Percentiles rank a stretch among this genome's conserved stretches.
Conservation (phyloP, 64 coral and sea anemone genomes). For the Pocillopora damicornis region DNA sequence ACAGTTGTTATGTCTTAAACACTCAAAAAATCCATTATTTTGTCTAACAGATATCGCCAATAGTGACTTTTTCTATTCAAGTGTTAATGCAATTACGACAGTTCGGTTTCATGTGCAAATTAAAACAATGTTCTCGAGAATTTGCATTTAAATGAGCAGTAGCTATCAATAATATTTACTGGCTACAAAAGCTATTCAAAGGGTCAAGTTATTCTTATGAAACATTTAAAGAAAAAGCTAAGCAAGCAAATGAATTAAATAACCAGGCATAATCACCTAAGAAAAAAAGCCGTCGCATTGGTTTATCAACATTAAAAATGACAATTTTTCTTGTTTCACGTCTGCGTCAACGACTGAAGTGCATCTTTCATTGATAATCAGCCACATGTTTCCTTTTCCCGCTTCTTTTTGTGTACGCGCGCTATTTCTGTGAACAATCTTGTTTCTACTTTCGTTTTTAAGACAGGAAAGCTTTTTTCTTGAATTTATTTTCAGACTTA, state of each 20-base stretch:
- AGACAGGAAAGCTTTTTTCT: neutral
- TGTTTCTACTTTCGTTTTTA: too few relatives aligned
- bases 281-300: neutral
- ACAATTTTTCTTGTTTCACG: neutral
- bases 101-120: constrained; percentile 1
- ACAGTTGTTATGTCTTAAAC: neutral
- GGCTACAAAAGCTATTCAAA: neutral
- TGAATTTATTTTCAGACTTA: neutral
- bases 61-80: neutral
- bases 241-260: neutral
- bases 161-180: neutral
- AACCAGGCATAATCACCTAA: neutral
- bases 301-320: neutral
- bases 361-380: neutral
- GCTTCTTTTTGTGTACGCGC: neutral
- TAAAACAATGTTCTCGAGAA: neutral
- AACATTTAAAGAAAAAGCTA: neutral
- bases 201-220: neutral
- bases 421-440: neutral
- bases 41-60: neutral
- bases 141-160: constrained; percentile 4
- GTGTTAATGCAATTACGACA: constrained; percentile 1
- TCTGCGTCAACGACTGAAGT: neutral
- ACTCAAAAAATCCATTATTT: neutral
- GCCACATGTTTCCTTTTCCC: neutral